Evolutionary conservation across 2,113 vertebrate species (phyloP).

Genomic region (Axis porcinus): DNA sequence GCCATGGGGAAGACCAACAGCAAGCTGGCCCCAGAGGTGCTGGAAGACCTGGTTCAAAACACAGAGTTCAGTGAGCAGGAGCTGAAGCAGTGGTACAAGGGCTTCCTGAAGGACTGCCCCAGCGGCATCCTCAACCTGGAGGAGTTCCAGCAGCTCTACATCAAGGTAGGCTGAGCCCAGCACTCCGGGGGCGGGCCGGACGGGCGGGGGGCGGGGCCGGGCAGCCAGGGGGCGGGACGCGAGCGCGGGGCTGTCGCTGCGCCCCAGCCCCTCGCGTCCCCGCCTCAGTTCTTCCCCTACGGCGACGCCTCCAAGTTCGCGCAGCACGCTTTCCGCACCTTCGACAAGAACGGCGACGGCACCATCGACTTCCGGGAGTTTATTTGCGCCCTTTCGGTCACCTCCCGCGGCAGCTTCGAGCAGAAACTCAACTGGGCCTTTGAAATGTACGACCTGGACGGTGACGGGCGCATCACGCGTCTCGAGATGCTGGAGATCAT

Average conservation of each 20-base stretch:
- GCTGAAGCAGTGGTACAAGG: conserved; percentile 99
- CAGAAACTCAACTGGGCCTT: conserved; percentile 99
- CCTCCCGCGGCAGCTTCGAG: conserved; percentile 97
- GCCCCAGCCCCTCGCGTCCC: neutral
- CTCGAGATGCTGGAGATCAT: conserved; percentile 98
- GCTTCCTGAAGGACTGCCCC: conserved; percentile 98
- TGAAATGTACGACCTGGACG: conserved; percentile 98
- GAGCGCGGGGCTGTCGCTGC: fast-evolving
- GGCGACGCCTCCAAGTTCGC: conserved; percentile 98
- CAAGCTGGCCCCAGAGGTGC: conserved; percentile 95
- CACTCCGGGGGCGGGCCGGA: fast-evolving
- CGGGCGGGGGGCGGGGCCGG: neutral
- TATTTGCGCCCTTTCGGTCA: conserved; percentile 97
- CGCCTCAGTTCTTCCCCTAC: conserved; percentile 93
- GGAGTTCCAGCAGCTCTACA: conserved; percentile 98
- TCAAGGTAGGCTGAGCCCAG: conserved; percentile 85
- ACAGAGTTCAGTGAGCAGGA: conserved; percentile 98
- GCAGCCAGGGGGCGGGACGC: fast-evolving
- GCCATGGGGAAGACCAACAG: conserved; percentile 98
- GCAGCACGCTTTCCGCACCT: conserved; percentile 97
- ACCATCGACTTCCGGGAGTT: conserved; percentile 99
- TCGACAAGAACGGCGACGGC: conserved; percentile 96
- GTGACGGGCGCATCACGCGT: conserved; percentile 96
- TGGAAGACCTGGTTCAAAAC: conserved; percentile 95
- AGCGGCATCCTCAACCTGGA: conserved; percentile 96